phyloP scores from a whole-genome alignment of 2,113 vertebrate genomes.

The Microtus richardsoni region DNA sequence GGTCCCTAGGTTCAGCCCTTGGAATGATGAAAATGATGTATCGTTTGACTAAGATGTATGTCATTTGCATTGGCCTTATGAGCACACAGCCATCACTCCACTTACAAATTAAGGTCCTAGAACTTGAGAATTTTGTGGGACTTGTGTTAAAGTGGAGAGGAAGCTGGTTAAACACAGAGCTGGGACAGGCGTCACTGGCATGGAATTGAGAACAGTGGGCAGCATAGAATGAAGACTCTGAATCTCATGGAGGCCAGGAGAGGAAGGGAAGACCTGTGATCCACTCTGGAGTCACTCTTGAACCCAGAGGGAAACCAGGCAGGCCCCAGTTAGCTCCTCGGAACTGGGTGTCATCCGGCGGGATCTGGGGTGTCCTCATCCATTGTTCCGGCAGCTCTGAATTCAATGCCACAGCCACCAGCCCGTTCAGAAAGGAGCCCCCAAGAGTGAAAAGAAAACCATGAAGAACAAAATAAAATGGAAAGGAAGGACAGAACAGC shows the following conservation, averaged over 20 bases:
- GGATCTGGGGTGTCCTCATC: background rate
- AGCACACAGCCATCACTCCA: background rate
- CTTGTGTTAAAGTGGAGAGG: background rate
- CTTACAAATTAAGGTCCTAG: background rate
- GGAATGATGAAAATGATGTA: background rate
- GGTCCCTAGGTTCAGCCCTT: background rate
- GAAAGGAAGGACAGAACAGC: background rate
- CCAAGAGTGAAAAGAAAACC: slow-evolving; percentile 14
- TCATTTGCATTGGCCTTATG: background rate
- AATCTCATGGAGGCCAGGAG: background rate
- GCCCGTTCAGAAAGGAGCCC: slow-evolving; percentile 40
- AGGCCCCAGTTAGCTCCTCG: background rate
- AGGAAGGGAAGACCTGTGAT: background rate
- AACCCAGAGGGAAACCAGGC: background rate
- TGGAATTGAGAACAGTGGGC: background rate
- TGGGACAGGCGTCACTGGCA: background rate
- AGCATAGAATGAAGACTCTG: background rate
- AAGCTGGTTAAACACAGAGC: background rate
- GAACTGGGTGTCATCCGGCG: rapidly evolving
- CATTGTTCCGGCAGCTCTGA: background rate
- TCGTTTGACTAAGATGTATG: background rate
- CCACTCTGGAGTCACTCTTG: background rate
- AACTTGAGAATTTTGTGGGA: background rate
- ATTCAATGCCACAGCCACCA: background rate
- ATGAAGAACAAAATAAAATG: background rate